Base-by-base conservation (phyloP, 2,113 vertebrate genomes). In the Oryzias melastigma region DNA sequence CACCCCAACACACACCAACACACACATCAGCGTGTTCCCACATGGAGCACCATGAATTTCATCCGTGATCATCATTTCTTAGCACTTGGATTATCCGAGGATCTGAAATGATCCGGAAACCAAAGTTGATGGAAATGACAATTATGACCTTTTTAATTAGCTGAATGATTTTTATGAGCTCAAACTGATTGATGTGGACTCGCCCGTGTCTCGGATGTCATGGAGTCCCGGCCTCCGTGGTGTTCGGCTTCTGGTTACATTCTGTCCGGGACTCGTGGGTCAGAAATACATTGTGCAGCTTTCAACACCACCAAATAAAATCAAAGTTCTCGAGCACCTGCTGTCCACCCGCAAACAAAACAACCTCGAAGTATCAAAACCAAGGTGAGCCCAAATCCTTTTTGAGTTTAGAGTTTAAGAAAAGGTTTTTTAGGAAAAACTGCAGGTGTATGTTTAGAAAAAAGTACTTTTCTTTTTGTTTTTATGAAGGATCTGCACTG, bases 231-330 rank as follows among this genome's bases (percentile, higher is more conserved):
- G 16, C 58, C 13, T 1, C 47, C 3, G 25, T 19, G 2, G 0
- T 43, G 57, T 1, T 29, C 0, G 1, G 69, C 62, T 48, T 67
- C 62, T 62, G 22, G 62, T 54, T 17, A 3, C 72, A 48, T 52
- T 0, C 14, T 0, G 53, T 60, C 53, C 65, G 8, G 13, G 15
- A 42, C 42, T 27, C 10, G 10, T 42, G 20, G 52, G 68, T 73
- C 61, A 69, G 47, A 65, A 12, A 8, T 0, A 40, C 17, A 50
- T 67, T 52, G 57, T 62, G 53, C 43, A 47, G 57, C 58, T 73
- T 67, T 76, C 76, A 82, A 15, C 76, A 29, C 47, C 4, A 0
- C 1, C 24, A 53, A 35, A 70, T 82, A 50, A 22, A 47, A 29
- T 29, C 53, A 1, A 0, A 7, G 15, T 82, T 42, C 18, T 15